Evolutionary conservation across 2,888 invertebrate species (phyloP), one percentile per base, ranked within the genome.

Genomic region (Pyrochroa serraticornis): DNA sequence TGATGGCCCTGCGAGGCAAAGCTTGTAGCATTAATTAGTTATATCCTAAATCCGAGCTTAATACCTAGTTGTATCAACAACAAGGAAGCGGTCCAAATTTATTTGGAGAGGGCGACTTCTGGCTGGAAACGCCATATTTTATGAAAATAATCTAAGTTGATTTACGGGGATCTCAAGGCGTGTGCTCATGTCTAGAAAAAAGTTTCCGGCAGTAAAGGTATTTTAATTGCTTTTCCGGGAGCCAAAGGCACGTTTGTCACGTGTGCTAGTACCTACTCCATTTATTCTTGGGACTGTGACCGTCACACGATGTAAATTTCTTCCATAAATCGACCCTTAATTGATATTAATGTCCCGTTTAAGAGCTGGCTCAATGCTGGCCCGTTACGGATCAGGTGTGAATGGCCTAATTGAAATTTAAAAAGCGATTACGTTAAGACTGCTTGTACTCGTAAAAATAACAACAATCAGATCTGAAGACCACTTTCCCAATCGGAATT

Each of bases 201-300:
- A 39, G 48, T 50, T 50, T 47, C 50, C 53, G 52, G 62, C 53
- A 53, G 52, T 60, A 57, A 53, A 62, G 62, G 60, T 57, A 62
- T 60, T 51, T 60, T 62, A 62, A 60, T 60, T 62, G 50, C 34
- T 45, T 60, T 57, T 51, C 44, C 46, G 31, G 53, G 46, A 54
- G 49, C 47, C 39, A 35, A 35, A 44, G 22, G 36, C 51, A 43
- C n/a, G 34, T 32, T 41, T 22, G 53, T 45, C 33, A 41, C 46
- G n/a, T 50, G 35, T 14, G 7, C 13, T 30, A 12, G 31, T 32
- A 32, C 31, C 32, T 36, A 10, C 43, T 36, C 37, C 37, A 42
- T 56, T 41, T 47, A 45, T 22, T 22, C 22, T 22, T 22, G 22
- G n/a, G 5, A 22, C 41, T 45, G 50, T n/a, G n/a, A n/a, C 35